Base-by-base conservation (phyloP, 2,888 invertebrate genomes). In the Abscondita cerata region DNA sequence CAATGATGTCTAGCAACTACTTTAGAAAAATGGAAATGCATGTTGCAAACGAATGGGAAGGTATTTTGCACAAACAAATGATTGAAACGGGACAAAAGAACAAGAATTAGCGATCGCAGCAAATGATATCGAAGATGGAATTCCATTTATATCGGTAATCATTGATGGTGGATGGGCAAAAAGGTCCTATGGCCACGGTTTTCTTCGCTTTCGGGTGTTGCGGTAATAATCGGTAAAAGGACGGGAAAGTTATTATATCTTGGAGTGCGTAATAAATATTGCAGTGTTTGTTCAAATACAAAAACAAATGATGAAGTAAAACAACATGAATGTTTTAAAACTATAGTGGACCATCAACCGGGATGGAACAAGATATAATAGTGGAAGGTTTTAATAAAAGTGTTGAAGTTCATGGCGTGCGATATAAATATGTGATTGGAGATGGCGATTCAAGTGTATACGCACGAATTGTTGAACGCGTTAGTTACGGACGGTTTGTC, bases 131-230 rank as follows among this genome's bases (percentile, higher is more conserved):
- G 52, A 52, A 16, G 20, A 52, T 5, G 38, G 52, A 11, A 2
- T 52, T n/a, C 52, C 38, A 5, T 52, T 34, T 18, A 52, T 52
- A 34, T 36, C 19, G 5, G 52, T 19, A 4, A 12, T 40, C 1
- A 41, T 31, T 20, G 25, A 25, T 25, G 25, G 25, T 25, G 25
- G 44, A 25, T 54, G 54, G 54, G 33, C 44, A 15, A 54, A 54
- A 25, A 40, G 33, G 8, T 38, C 44, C 2, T 44, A 54, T 55
- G 55, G 46, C 11, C 44, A 44, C 16, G 46, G 46, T 44, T 31
- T 20, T 12, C 20, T 2, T 19, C 8, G 11, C 12, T 19, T n/a
- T 46, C 46, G 15, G 54, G 54, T 16, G 51, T 51, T 11, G 18
- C 36, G 9, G 34, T 34, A 16, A 51, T 51, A 4, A 51, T 36